Base-by-base conservation (phyloP, 2,113 vertebrate genomes). In the Camarhynchus parvulus region DNA sequence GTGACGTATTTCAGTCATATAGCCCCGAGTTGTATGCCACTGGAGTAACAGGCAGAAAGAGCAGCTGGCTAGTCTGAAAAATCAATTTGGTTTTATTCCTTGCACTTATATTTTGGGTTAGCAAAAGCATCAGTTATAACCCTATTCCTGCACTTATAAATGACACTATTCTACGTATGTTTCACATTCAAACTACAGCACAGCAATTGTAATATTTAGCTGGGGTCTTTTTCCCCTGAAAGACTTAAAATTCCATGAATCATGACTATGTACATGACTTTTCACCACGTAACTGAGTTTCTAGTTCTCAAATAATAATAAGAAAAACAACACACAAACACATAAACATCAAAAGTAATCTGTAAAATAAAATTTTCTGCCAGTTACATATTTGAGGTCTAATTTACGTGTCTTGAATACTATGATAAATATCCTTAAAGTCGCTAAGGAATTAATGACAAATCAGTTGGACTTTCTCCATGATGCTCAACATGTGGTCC, bases 1-100 rank as follows among this genome's bases (percentile, higher is more conserved):
- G 27, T 55, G 50, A 84, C 0, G 0, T n/a, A 41, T 28, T 89
- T 90, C 2, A 0, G n/a, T 42, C 76, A 67, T 11, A 33, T 2
- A 78, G 8, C 39, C 68, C 0, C 0, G 23, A 69, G 62, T 2
- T 25, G 13, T 23, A 50, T n/a, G 30, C 16, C 1, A 2, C 53
- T 16, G 18, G 6, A 37, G 16, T 3, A 11, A 9, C 2, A 0
- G 41, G 37, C 62, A 80, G 42, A 31, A 91, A 91, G 5, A 81
- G 56, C 39, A 96, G 63, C 42, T 80, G 53, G n/a, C 31, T 68
- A 77, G 15, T 20, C 68, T 39, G 76, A 88, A 94, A 90, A 85
- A 79, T 44, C 30, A 64, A 10, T 90, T 30, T 1, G 0, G 22
- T 77, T 74, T 88, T 69, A 75, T 58, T 87, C 63, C 28, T 87